These are phyloP conservation scores for Hartigia nigra DNA, from an alignment of 2,888 invertebrate species.

Conservation along the genomic window DNA sequence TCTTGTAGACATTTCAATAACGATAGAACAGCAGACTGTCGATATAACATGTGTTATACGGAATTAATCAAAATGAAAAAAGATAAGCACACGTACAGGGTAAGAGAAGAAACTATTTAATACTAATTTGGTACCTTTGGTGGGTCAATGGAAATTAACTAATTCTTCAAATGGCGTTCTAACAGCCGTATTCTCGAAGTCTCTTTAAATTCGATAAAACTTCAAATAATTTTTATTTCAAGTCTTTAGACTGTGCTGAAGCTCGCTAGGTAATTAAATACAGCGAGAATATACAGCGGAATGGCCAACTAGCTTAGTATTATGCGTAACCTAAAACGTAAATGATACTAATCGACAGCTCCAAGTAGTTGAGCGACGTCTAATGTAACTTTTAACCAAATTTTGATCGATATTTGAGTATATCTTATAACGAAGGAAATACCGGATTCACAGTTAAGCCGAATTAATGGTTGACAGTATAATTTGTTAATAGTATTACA, in stretches of 20 bases:
- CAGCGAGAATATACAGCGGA: not conserved
- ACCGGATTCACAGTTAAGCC: too few relatives aligned
- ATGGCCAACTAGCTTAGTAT: not conserved
- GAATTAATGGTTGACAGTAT: too few relatives aligned
- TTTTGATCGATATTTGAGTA: not conserved
- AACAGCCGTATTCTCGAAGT: not conserved
- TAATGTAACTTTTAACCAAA: not conserved
- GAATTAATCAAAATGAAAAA: slow-evolving; percentile 28
- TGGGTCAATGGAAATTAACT: slow-evolving; percentile 19
- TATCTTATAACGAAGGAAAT: not conserved
- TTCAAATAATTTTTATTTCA: not conserved
- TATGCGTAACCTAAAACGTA: not conserved
- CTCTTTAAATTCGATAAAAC: not conserved
- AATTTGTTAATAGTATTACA: too few relatives aligned
- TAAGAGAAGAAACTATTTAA: not conserved
- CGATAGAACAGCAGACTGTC: not conserved
- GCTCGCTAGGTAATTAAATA: not conserved
- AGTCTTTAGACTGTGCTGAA: not conserved
- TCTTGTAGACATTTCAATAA: not conserved
- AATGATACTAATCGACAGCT: not conserved
- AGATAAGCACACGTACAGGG: not conserved
- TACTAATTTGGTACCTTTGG: slow-evolving; percentile 33
- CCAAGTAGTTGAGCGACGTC: not conserved
- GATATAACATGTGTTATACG: slow-evolving; percentile 1
- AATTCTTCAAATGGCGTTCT: not conserved